Percentiles rank a stretch among this genome's conserved stretches.
These are phyloP conservation scores for Drosophila pandora DNA, from an alignment of 1,140 invertebrate genomes.

Conservation along the genomic window DNA sequence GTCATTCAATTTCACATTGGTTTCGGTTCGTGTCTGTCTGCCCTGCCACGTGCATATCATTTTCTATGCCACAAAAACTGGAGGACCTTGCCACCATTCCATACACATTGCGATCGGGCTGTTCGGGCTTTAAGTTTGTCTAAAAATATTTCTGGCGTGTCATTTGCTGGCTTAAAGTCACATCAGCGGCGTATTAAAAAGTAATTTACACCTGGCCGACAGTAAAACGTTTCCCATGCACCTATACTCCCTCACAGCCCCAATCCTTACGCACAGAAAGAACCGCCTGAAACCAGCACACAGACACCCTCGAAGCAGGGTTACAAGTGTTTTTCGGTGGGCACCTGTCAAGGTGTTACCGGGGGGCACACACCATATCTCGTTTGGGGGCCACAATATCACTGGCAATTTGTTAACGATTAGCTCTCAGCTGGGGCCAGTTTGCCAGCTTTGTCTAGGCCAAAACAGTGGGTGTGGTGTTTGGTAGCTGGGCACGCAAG, in stretches of 20 bases:
- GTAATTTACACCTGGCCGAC: conserved; percentile 74
- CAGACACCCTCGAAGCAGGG: conserved; percentile 1
- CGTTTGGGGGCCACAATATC: conserved; percentile 54
- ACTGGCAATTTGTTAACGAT: conserved; percentile 77
- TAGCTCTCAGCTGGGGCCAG: conserved; percentile 59
- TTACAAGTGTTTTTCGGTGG: conserved; percentile 40
- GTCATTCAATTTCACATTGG: conserved; percentile 50
- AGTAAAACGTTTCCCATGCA: conserved; percentile 61
- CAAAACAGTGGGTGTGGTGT: conserved; percentile 12
- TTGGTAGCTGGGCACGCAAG: conserved; percentile 23
- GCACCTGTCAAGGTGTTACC: conserved; percentile 45
- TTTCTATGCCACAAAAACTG: conserved; percentile 26
- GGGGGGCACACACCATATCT: conserved; percentile 51
- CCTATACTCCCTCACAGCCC: conserved; percentile 5
- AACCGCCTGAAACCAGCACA: not conserved
- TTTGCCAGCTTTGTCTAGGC: conserved; percentile 44
- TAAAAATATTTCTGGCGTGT: conserved; percentile 36
- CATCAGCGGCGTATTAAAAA: conserved; percentile 72
- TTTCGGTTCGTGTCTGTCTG: conserved; percentile 40
- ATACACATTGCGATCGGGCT: conserved; percentile 8
- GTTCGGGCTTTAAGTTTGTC: conserved; percentile 36
- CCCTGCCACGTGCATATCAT: conserved; percentile 50
- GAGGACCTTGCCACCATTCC: conserved; percentile 2
- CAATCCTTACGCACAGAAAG: conserved; percentile 4
- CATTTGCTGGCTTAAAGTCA: conserved; percentile 49